Percentiles rank a stretch among this genome's conserved stretches.
phyloP scores from a whole-genome alignment of 2,888 invertebrate genomes.

The Dioctria linearis region DNA sequence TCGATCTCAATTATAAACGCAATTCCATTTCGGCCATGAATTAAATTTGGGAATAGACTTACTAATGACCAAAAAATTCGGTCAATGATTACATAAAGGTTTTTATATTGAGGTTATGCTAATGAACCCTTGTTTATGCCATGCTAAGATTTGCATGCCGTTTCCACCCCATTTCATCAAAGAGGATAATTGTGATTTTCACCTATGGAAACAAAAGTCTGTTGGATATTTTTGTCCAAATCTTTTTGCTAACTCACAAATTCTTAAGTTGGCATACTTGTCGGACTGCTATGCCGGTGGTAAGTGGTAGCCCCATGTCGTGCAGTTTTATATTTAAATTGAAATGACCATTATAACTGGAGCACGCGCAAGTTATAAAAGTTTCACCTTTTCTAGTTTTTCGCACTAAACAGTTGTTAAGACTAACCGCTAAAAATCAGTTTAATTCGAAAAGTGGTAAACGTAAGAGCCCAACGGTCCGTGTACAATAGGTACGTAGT shows the following conservation, averaged over 20 bases:
- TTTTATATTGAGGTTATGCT: conserved; percentile 46
- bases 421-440: conserved; percentile 40
- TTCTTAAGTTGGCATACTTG: conserved; percentile 22
- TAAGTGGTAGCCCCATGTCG: neutral
- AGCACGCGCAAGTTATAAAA: conserved; percentile 21
- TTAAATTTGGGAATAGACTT: conserved; percentile 25
- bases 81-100: conserved; percentile 38
- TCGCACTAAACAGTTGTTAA: conserved; percentile 26
- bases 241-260: neutral
- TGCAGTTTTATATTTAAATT: neutral
- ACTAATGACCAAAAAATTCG: conserved; percentile 27
- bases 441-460: conserved; percentile 53
- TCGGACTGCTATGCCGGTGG: neutral
- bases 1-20: neutral
- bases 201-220: conserved; percentile 17
- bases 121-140: conserved; percentile 17
- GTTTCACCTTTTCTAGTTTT: neutral
- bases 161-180: conserved; percentile 29
- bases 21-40: conserved; percentile 39
- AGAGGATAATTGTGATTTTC: neutral
- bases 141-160: conserved; percentile 28
- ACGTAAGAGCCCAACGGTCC: conserved; percentile 37
- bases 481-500: conserved; percentile 47
- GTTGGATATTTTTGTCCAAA: conserved; percentile 10
- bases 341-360: conserved; percentile 35